Percentiles rank a stretch among this genome's conserved stretches.
These are phyloP conservation scores for cattle (Bos taurus) DNA, from an alignment of 2,113 vertebrate genomes.

Conservation along the genomic window ARS-UCD2.0 NC_037331.1:19680501-19681000, in stretches of 20 bases:
- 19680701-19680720: not conserved
- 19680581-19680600: not conserved
- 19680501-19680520: not conserved
- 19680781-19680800: not conserved
- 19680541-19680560: not conserved
- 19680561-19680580: not conserved
- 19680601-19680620: not conserved
- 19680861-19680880: slow-evolving; percentile 25
- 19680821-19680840: not conserved
- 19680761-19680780: slow-evolving; percentile 25
- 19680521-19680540: not conserved
- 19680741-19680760: not conserved
- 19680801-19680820: not conserved
- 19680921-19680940: not conserved
- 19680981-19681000: not conserved
- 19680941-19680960: not conserved
- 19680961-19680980: slow-evolving; percentile 11
- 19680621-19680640: not conserved
- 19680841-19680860: not conserved
- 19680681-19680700: not conserved
- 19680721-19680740: not conserved
- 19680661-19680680: not conserved
- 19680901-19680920: not conserved
- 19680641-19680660: not conserved
- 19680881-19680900: not conserved